Conservation (phyloP, 2,888 invertebrate genomes). For the Drosophila emarginata region DNA sequence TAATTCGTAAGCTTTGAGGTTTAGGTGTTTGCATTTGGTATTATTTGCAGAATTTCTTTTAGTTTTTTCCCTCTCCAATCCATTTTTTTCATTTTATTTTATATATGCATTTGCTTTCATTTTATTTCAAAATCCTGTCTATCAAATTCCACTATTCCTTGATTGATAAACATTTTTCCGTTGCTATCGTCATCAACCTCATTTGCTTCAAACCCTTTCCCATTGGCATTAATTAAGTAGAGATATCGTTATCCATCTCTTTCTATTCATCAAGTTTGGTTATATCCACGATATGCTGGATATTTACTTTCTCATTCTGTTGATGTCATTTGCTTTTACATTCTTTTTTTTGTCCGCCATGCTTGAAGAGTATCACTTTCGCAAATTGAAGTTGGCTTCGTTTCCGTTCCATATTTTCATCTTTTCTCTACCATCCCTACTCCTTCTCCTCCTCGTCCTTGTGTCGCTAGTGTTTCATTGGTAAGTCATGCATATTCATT, state of each 20-base stretch:
- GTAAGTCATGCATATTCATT: constrained; percentile 77
- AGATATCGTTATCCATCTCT: constrained; percentile 33
- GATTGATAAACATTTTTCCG: not conserved
- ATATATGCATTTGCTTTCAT: too few relatives aligned
- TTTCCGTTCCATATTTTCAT: constrained; percentile 35
- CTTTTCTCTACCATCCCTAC: not conserved
- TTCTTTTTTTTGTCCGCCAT: constrained; percentile 20
- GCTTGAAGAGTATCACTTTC: constrained; percentile 69
- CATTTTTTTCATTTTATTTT: too few relatives aligned
- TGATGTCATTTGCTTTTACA: constrained; percentile 24
- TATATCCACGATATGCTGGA: not conserved
- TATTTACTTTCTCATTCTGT: not conserved
- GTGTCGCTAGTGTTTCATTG: constrained; percentile 34
- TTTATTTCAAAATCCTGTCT: not conserved
- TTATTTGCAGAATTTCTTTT: not conserved
- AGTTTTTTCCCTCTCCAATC: not conserved
- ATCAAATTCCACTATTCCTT: not conserved
- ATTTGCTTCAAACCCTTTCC: constrained; percentile 18
- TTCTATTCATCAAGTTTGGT: constrained; percentile 1
- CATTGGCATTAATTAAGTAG: constrained; percentile 70
- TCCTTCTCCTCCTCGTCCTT: not conserved
- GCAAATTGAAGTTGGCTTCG: constrained; percentile 68
- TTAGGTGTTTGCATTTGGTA: too few relatives aligned
- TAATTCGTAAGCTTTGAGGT: not conserved
- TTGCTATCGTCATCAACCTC: constrained; percentile 36